Evolutionary conservation across 2,888 invertebrate genomes (phyloP), one percentile per base, ranked within the genome.

Genomic region (Mythimna lalbum): DNA sequence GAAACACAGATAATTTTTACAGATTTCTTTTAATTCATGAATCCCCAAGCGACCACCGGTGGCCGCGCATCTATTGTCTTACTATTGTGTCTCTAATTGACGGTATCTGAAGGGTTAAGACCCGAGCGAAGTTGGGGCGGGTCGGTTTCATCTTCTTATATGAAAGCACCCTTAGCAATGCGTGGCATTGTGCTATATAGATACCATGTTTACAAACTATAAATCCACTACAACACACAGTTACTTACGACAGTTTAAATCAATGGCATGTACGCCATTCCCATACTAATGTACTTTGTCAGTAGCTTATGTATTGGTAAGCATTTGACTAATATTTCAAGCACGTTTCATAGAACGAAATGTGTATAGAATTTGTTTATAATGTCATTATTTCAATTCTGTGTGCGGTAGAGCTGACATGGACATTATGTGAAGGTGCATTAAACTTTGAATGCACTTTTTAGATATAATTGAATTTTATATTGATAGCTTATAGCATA

Each of bases 181-280:
- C 63, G 0, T 47, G 17, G 50, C 27, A 65, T 36, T 63, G 55
- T 55, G 31, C 9, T 43, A 47, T 33, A 55, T 66, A 56, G 56
- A 59, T 47, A 67, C 50, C 64, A 60, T 82, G 78, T 84, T 83
- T 84, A 85, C 69, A 66, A 84, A 78, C 71, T 70, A 84, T 84
- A 84, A 75, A 82, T 76, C 61, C 9, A 67, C 65, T 31, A 70
- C 67, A 70, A 36, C 53, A 10, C 33, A 82, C 77, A 63, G 68
- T 81, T 64, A 77, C 73, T 47, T 76, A 76, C 70, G 63, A 67
- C 68, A 47, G 60, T 71, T 81, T 85, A 72, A 83, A 85, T 85
- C 81, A 76, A 85, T 82, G 81, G 69, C 75, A 12, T 59, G n/a
- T 43, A 73, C 62, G 60, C 9, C 55, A 31, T 57, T 31, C 47